Percentiles rank a stretch among this genome's conserved stretches.
phyloP scores from a whole-genome alignment of 2,113 vertebrate species.

The Stictonetta naevosa region DNA sequence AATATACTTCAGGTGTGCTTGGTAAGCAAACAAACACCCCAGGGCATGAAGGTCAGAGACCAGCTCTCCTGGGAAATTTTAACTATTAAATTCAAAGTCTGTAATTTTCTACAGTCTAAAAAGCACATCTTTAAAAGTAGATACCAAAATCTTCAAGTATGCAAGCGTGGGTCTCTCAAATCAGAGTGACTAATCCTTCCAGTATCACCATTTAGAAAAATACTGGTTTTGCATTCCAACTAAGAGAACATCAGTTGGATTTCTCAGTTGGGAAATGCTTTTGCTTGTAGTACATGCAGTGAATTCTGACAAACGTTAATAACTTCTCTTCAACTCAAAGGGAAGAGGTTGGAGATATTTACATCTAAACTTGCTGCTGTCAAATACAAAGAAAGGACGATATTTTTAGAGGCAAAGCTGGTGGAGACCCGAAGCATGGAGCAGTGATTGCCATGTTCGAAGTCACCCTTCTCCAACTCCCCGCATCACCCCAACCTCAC shows the following conservation, averaged over 20 bases:
- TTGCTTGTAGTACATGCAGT: neutral
- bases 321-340: neutral
- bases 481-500: neutral
- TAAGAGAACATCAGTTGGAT: neutral
- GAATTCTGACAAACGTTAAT: neutral
- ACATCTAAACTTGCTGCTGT: neutral
- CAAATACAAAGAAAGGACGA: neutral
- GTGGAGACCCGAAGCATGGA: neutral
- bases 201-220: neutral
- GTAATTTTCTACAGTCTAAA: neutral
- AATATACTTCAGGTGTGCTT: neutral
- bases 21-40: neutral
- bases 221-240: neutral
- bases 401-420: neutral
- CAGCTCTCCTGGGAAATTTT: neutral
- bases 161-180: neutral
- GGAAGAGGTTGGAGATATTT: neutral
- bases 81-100: neutral
- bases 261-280: neutral
- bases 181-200: neutral
- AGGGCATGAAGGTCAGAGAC: neutral
- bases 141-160: neutral
- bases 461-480: neutral
- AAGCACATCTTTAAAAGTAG: neutral
- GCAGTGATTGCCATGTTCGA: neutral